Evolutionary conservation across 2,113 vertebrate species (phyloP).

Genomic region (Sminthopsis crassicaudata): DNA sequence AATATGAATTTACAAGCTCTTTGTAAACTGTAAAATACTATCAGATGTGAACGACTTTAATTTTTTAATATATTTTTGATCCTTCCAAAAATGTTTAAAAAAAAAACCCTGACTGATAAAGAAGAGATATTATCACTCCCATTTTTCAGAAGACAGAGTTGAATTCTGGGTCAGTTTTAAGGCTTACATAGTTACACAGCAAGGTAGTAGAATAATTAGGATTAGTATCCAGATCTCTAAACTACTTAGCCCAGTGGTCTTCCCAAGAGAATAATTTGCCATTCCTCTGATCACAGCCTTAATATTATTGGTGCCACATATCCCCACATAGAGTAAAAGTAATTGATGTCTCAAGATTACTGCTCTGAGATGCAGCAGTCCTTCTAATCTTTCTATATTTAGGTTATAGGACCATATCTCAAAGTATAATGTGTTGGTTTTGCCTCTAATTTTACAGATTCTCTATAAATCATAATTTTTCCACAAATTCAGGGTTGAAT

Average conservation of each 20-base stretch:
- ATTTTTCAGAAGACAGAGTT: background rate
- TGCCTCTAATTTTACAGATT: background rate
- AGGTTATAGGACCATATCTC: background rate
- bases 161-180: background rate
- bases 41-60: background rate
- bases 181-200: background rate
- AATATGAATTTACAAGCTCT: slow-evolving; percentile 6
- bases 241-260: background rate
- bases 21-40: slow-evolving; percentile 15
- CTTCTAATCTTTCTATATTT: background rate
- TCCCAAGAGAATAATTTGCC: background rate
- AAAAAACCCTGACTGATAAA: background rate
- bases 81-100: background rate
- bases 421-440: background rate
- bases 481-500: background rate
- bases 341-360: background rate
- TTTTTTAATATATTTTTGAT: background rate
- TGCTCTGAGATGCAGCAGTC: background rate
- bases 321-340: background rate
- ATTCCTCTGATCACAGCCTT: background rate
- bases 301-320: background rate
- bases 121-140: background rate
- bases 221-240: background rate
- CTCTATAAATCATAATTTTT: background rate
- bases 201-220: background rate